These are phyloP conservation scores for Theocolax elegans DNA, from an alignment of 1,140 invertebrate genomes.

Conservation along the genomic window DNA sequence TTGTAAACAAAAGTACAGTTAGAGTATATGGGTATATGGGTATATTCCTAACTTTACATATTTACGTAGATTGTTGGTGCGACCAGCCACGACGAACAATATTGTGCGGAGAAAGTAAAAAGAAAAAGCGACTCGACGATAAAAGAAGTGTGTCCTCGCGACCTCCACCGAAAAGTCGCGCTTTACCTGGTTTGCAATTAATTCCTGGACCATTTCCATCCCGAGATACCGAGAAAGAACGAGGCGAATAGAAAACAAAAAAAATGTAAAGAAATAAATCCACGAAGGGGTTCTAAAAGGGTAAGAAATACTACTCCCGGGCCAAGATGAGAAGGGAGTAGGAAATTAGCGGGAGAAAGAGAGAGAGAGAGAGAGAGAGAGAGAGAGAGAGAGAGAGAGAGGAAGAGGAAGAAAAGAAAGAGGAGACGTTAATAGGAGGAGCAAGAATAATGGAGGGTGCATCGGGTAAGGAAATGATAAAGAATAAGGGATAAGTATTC, in stretches of 20 bases:
- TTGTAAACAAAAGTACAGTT: no score
- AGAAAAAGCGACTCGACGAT: background rate
- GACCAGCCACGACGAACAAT: no score
- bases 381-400: background rate
- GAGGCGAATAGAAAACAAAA: background rate
- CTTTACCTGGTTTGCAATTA: slow-evolving; percentile 25
- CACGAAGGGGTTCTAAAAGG: background rate
- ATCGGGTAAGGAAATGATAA: slow-evolving; percentile 3
- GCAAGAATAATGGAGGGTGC: background rate
- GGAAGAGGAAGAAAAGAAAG: background rate
- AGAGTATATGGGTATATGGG: no score
- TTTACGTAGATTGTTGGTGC: no score
- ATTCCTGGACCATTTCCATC: slow-evolving; percentile 27
- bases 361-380: slow-evolving; percentile 3
- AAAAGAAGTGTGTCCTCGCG: no score
- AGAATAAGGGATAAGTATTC: slow-evolving; percentile 31
- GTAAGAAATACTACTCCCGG: background rate
- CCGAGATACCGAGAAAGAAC: background rate
- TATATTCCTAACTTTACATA: no score
- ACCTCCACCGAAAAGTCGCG: background rate
- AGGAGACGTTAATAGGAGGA: no score
- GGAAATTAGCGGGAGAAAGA: slow-evolving; percentile 18
- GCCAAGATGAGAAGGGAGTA: background rate
- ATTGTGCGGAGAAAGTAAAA: no score
- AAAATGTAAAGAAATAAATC: background rate